Base-by-base conservation (phyloP, 2,888 invertebrate species). In the Hirtodrosophila cameraria region DNA sequence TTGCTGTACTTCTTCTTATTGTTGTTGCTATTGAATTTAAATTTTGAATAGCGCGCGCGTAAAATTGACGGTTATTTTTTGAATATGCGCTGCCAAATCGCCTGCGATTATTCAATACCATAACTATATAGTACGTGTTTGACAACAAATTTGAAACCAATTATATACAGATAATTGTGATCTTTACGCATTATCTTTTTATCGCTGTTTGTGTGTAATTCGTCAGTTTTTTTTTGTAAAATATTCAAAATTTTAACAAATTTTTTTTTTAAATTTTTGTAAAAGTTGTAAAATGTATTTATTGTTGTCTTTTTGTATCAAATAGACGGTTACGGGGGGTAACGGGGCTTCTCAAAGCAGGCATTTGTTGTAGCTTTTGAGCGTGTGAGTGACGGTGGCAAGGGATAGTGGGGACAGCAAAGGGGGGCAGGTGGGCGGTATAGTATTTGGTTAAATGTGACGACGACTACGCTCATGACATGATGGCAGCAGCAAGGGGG, bases 1-100 rank as follows among this genome's bases (percentile, higher is more conserved):
- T 48, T 33, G 49, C 36, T 42, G 48, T 46, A 39, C 52, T 50
- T 43, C 43, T 48, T 43, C 25, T 20, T 38, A 39, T 75, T 75
- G 61, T 69, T 76, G 59, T 73, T 67, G 61, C 45, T 70, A 79
- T 85, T 67, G 86, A 63, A 79, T 75, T 80, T 65, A 80, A 80
- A 86, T 86, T 82, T 87, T 84, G 87, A 82, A 82, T 86, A 71
- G 86, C 84, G 88, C 81, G 82, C 82, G 84, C 86, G 65, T 75
- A 63, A 72, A 81, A 77, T 71, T 81, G 88, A 86, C 83, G 87
- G 83, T 83, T 83, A 83, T 70, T 77, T 83, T 83, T 83, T 83
- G 88, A 88, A 81, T 72, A 66, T 64, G 45, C 45, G 5, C 25
- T 12, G 30, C n/a, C 7, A 31, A 49, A 49, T 36, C 30, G 16